Evolutionary conservation across 35 echinoderm and acorn worm species (phyloP).

Genomic region (Stichopus chloronotus): DNA sequence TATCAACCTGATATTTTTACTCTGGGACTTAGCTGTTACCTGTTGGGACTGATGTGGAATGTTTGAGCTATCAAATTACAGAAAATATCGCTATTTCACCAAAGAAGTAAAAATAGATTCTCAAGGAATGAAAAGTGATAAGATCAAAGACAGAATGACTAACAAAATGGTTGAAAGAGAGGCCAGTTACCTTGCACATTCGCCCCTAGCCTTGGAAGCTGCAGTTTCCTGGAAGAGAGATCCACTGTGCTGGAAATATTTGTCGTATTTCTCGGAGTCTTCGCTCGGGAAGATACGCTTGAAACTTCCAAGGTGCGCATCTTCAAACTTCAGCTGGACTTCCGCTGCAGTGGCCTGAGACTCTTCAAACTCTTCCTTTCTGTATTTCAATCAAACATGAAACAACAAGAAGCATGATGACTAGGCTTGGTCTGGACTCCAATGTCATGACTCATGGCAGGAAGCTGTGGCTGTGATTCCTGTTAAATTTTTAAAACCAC

Average conservation of each 20-base stretch:
- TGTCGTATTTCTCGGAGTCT: constrained; percentile 88
- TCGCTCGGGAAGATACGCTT: constrained; percentile 87
- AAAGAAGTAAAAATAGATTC: no score
- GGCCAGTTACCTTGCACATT: constrained; percentile 88
- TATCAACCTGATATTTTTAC: no score
- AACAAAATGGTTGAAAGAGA: background rate
- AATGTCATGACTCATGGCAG: no score
- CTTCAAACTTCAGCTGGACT: constrained; percentile 88
- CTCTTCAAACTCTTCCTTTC: constrained; percentile 90
- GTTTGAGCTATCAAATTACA: no score
- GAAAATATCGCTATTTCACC: no score
- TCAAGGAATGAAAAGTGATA: background rate
- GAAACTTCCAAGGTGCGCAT: constrained; percentile 78
- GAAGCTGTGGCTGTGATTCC: no score
- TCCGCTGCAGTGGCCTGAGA: constrained; percentile 74
- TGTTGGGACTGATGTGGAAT: no score
- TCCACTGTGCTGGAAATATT: constrained; percentile 95
- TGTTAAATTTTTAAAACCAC: no score
- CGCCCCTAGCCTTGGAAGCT: constrained; percentile 95
- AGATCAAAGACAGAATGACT: background rate
- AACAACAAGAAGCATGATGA: no score
- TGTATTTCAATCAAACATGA: constrained; percentile 2
- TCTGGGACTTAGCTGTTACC: no score
- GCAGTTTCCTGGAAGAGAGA: constrained; percentile 98
- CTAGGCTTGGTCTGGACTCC: no score